Base-by-base conservation (phyloP, 2,797 vertebrate genomes). In the Threskiornis aethiopicus region DNA sequence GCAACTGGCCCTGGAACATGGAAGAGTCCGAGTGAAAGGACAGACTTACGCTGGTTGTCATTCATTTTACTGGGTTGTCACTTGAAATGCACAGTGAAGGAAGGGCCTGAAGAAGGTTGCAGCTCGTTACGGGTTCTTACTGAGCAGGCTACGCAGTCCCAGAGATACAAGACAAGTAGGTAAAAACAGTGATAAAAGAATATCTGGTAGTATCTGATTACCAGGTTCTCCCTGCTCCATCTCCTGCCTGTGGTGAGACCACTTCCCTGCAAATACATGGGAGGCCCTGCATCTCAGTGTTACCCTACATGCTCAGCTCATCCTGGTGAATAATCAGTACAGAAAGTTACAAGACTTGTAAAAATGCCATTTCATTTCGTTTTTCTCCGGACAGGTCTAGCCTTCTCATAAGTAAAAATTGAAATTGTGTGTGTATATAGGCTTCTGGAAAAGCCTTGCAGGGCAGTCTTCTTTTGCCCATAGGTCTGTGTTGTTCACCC, bases 41-140 rank as follows among this genome's bases (percentile, higher is more conserved):
- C 3, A 42, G 16, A 11, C 41, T 55, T 52, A 3, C 0, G 1
- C 15, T 70, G 59, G 16, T 28, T 58, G 39, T 62, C 16, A 2
- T 47, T 77, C 39, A 6, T 83, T 69, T 73, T 71, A 31, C 35
- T 90, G 61, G 10, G 11, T 24, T 72, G 35, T 58, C 29, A 57
- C 21, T 44, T 55, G 61, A 47, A 52, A 16, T 6, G 22, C 37
- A 7, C 9, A 16, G 64, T 31, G 54, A 76, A 46, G 35, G 73
- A 78, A 61, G n/a, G 37, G 5, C 76, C 54, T 88, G 57, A 91
- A 84, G 31, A 69, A 64, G 21, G 16, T 25, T 86, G 15, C 33
- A 71, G 28, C 35, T 71, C 2, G 1, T 46, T 62, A 5, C 1
- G 6, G 20, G 14, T 81, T 71, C 69, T 75, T 84, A 26, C 25